Evolutionary conservation across 2,797 vertebrate genomes (phyloP).

Genomic region (Tragelaphus eurycerus): DNA sequence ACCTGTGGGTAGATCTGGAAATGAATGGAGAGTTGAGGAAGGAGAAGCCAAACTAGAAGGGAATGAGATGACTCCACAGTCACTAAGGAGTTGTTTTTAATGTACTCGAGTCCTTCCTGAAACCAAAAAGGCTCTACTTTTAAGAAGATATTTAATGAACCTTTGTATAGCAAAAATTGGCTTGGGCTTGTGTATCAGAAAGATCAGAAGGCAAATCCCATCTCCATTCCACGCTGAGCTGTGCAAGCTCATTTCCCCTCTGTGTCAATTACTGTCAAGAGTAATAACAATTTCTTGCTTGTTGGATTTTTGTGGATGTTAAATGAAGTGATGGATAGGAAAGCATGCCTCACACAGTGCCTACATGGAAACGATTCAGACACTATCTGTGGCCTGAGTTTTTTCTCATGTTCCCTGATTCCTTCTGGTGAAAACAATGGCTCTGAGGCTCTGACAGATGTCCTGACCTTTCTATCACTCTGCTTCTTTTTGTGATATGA

Average conservation of each 20-base stretch:
- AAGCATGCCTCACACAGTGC: neutral
- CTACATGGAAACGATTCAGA: neutral
- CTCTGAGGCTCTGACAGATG: conserved; percentile 4
- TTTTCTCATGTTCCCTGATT: neutral
- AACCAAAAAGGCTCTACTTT: neutral
- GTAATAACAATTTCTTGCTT: neutral
- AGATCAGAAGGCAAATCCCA: neutral
- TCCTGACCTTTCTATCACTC: neutral
- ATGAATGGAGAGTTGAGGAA: neutral
- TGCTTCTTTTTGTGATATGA: conserved; percentile 27
- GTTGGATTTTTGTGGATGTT: neutral
- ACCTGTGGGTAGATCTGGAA: neutral
- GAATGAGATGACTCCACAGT: neutral
- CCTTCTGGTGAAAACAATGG: neutral
- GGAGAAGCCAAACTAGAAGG: neutral
- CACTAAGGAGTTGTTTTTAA: neutral
- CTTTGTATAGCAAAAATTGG: neutral
- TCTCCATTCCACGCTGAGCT: neutral
- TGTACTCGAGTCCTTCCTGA: neutral
- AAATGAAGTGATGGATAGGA: neutral
- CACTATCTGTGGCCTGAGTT: neutral
- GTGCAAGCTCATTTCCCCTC: neutral
- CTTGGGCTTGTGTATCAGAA: neutral
- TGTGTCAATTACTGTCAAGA: neutral
- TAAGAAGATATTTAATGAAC: neutral